Conservation (phyloP, 23 tunicate genomes). For the Trididemnum nubilum region DNA sequence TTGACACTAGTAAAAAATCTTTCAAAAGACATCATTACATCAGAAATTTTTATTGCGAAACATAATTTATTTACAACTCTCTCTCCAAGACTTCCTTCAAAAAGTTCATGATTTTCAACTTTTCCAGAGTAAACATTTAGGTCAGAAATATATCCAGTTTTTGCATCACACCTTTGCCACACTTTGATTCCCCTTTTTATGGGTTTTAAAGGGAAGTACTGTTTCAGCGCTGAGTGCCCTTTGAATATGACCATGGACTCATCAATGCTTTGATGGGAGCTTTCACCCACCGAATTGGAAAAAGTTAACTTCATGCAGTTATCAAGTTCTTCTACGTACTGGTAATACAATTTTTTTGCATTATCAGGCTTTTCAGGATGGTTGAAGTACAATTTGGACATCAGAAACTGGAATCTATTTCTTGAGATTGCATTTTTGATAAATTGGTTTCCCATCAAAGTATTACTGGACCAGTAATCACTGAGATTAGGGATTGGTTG, state of each 20-base stretch:
- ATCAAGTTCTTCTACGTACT: conserved; percentile 13
- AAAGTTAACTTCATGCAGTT: conserved; percentile 19
- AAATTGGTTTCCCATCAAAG: conserved; percentile 20
- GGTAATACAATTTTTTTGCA: conserved; percentile 17
- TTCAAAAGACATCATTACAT: conserved; percentile 27
- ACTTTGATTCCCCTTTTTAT: conserved; percentile 31
- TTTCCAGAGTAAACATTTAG: conserved; percentile 17
- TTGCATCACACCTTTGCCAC: conserved; percentile 29
- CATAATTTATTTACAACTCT: conserved; percentile 27
- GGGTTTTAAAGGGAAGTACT: conserved; percentile 20
- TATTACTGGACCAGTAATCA: conserved; percentile 26
- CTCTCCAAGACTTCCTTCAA: conserved; percentile 17
- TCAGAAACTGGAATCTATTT: conserved; percentile 19
- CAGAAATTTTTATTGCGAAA: conserved; percentile 19
- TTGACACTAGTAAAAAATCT: conserved; percentile 27
- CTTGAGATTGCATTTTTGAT: conserved; percentile 26
- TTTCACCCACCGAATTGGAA: conserved; percentile 21
- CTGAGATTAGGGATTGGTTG: conserved; percentile 14
- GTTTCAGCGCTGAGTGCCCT: conserved; percentile 22
- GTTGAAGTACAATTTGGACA: conserved; percentile 25
- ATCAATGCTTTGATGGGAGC: conserved; percentile 25
- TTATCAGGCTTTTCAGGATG: conserved; percentile 27
- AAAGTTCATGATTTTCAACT: conserved; percentile 19
- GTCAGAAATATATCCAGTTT: conserved; percentile 21
- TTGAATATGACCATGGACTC: conserved; percentile 35